Evolutionary conservation across 2,888 invertebrate genomes (phyloP).

Genomic region (Polydrusus tereticollis): DNA sequence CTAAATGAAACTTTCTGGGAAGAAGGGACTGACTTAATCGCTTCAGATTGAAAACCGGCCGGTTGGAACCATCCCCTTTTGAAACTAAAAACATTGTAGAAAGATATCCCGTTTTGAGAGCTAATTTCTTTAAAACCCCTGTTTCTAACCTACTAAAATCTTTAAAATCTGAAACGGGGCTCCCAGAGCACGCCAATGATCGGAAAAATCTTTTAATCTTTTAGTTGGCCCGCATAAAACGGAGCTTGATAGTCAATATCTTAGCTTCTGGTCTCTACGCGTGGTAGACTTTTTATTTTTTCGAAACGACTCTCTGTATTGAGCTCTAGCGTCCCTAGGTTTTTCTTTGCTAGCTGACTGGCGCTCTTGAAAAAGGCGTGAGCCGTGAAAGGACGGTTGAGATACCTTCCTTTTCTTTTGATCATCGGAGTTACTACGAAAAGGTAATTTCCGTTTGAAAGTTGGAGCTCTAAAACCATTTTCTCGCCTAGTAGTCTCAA

Average conservation of each 20-base stretch:
- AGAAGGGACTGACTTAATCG: constrained; percentile 39
- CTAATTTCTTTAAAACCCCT: background rate
- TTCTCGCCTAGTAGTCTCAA: constrained; percentile 12
- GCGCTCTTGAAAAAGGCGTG: background rate
- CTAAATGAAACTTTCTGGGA: constrained; percentile 45
- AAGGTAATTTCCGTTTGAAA: background rate
- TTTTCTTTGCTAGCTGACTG: background rate
- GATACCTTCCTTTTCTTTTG: background rate
- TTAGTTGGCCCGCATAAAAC: background rate
- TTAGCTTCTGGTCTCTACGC: background rate
- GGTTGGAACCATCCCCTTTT: background rate
- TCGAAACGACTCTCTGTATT: constrained; percentile 3
- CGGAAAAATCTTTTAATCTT: background rate
- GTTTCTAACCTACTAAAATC: background rate
- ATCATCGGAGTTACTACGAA: background rate
- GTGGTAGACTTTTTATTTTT: background rate
- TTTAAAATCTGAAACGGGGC: background rate
- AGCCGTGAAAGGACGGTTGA: background rate
- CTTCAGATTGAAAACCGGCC: constrained; percentile 34
- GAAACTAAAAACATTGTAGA: constrained; percentile 40
- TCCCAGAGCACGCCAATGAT: background rate
- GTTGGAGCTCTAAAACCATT: constrained; percentile 5
- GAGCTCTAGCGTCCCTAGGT: background rate
- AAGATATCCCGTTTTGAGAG: constrained; percentile 1
- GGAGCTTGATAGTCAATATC: constrained; percentile 6